Evolutionary conservation across 2,113 vertebrate species (phyloP).

Genomic region (Oceanodroma tethys): DNA sequence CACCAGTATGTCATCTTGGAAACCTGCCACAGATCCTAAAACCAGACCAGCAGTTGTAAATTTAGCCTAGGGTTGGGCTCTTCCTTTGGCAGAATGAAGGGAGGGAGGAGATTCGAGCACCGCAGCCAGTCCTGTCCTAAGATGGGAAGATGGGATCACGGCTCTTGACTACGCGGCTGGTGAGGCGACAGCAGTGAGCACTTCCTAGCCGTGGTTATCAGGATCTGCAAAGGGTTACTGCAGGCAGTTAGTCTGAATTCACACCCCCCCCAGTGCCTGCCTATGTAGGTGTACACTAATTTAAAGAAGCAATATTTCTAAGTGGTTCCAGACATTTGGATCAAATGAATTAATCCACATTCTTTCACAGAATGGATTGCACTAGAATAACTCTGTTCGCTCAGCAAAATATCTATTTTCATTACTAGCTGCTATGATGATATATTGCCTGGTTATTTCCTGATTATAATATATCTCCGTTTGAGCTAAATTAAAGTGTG

Average conservation of each 20-base stretch:
- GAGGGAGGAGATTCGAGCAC: accelerated
- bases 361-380: not conserved
- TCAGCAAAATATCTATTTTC: not conserved
- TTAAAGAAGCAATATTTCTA: not conserved
- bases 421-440: not conserved
- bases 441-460: not conserved
- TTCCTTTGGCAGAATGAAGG: not conserved
- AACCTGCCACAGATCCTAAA: not conserved
- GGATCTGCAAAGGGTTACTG: not conserved
- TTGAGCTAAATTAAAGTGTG: not conserved
- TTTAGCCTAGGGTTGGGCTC: not conserved
- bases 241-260: not conserved
- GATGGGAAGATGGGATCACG: not conserved
- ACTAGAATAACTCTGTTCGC: not conserved
- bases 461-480: not conserved
- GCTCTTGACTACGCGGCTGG: accelerated
- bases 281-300: accelerated
- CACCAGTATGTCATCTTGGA: not conserved
- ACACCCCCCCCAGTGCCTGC: not conserved
- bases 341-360: not conserved
- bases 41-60: not conserved
- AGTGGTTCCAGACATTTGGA: not conserved
- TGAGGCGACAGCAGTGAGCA: accelerated
- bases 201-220: not conserved
- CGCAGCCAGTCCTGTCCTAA: not conserved